These are phyloP conservation scores for Corythaeola cristata DNA, from an alignment of 2,113 vertebrate species.

Conservation along the genomic window DNA sequence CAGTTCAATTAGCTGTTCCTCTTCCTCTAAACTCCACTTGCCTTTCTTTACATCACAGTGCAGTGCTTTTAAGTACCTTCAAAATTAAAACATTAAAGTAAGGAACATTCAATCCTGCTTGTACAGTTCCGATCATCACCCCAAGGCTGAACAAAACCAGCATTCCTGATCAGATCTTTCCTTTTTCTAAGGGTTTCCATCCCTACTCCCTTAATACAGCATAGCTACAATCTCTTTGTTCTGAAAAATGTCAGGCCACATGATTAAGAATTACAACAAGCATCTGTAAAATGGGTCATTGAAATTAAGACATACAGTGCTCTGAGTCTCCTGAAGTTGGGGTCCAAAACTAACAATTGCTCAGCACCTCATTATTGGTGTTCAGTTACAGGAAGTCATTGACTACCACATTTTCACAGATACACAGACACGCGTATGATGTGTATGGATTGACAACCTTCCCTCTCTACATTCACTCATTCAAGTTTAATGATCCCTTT, in stretches of 20 bases:
- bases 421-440: background rate
- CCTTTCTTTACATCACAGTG: constrained; percentile 82
- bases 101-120: background rate
- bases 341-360: background rate
- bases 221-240: background rate
- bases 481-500: background rate
- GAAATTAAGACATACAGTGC: background rate
- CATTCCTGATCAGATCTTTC: background rate
- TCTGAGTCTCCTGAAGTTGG: background rate
- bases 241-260: background rate
- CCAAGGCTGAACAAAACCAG: background rate
- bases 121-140: too few relatives aligned
- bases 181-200: background rate
- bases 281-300: background rate
- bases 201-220: background rate
- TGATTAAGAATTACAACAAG: background rate
- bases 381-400: background rate
- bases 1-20: constrained; percentile 73
- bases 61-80: constrained; percentile 85
- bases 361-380: background rate
- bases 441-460: background rate
- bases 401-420: background rate
- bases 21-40: constrained; percentile 81
- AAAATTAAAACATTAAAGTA: background rate
- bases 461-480: background rate